Evolutionary conservation across 2,888 invertebrate genomes (phyloP), one percentile per base, ranked within the genome.

Genomic region (Agrochola litura): DNA sequence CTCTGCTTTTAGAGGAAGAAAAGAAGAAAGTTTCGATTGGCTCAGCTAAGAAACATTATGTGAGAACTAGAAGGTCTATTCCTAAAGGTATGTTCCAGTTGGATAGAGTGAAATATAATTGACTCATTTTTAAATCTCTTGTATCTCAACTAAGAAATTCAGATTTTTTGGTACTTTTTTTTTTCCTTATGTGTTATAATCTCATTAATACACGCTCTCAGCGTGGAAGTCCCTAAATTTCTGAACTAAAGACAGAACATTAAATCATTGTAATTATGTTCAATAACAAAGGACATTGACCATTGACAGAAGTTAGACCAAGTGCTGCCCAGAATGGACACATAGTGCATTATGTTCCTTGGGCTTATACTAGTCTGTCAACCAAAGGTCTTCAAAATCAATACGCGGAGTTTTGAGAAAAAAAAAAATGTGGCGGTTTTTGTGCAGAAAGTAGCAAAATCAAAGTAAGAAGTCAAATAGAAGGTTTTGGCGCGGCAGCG

Each of bases 1-100:
- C 97, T 2, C 86, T 97, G 69, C 88, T 95, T 69, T 86, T 96
- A 69, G 96, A 96, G 60, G 97, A 97, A 72, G 96, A 96, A 74
- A 96, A 93, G 85, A 92, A 90, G 65, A 96, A 95, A 85, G 93
- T 92, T 0, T 73, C 87, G 8, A 66, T 92, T 64, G 86, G 91
- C 58, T 95, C 96, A 0, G 95, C 94, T 22, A 96, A 94, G 82
- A 95, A 94, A 82, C 89, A 92, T 52, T 91, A 88, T 80, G 83
- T 89, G 9, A 93, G 92, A 82, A 76, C 89, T 16, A 92, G 91
- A 63, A 94, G 92, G 78, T 86, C 86, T 73, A 84, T 84, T 43
- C 76, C 88, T 6, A 94, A 92, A 79, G 88, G 88, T 61, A 85
- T 88, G 69, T 92, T 89, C 85, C 92, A 93, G 43, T 88, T 92